phyloP scores from a whole-genome alignment of 2,797 vertebrate genomes.

The Bryconaethiops microstoma region DNA sequence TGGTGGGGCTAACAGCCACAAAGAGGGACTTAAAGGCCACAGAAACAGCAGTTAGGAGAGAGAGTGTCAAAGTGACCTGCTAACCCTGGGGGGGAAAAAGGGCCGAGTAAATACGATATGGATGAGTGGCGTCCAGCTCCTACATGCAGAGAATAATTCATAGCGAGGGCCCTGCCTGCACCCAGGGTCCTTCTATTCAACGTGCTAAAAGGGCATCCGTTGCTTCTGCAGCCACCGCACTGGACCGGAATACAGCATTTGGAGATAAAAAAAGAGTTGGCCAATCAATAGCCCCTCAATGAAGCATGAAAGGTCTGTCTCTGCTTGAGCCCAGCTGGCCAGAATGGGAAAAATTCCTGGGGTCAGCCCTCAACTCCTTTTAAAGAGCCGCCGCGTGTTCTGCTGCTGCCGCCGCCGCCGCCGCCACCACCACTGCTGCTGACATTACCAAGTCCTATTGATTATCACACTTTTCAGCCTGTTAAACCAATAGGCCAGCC shows the following conservation, averaged over 20 bases:
- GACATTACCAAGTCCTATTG: conserved; percentile 51
- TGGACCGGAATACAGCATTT: conserved; percentile 68
- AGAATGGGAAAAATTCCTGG: conserved; percentile 40
- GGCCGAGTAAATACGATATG: conserved; percentile 12
- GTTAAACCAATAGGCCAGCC: conserved; percentile 50
- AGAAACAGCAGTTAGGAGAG: not conserved
- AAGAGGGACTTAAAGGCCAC: conserved; percentile 24
- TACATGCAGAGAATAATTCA: conserved; percentile 31
- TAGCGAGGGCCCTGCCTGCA: not conserved
- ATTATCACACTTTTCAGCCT: conserved; percentile 55
- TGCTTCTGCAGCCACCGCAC: conserved; percentile 69
- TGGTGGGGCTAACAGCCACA: not conserved
- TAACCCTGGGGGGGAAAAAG: not conserved
- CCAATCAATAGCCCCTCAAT: conserved; percentile 79
- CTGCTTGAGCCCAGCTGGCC: conserved; percentile 24
- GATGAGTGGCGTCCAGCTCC: conserved; percentile 4
- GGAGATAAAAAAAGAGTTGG: conserved; percentile 79
- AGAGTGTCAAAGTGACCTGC: conserved; percentile 6
- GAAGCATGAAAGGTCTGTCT: conserved; percentile 74
- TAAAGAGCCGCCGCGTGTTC: conserved; percentile 7
- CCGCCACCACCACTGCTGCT: conserved; percentile 13
- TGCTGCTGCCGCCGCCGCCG: not conserved
- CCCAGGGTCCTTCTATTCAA: conserved; percentile 12
- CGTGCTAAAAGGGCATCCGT: conserved; percentile 69
- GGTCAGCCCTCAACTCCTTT: conserved; percentile 18